These are phyloP conservation scores for Chrysolina haemoptera DNA, from an alignment of 2,888 invertebrate genomes.

Conservation along the genomic window DNA sequence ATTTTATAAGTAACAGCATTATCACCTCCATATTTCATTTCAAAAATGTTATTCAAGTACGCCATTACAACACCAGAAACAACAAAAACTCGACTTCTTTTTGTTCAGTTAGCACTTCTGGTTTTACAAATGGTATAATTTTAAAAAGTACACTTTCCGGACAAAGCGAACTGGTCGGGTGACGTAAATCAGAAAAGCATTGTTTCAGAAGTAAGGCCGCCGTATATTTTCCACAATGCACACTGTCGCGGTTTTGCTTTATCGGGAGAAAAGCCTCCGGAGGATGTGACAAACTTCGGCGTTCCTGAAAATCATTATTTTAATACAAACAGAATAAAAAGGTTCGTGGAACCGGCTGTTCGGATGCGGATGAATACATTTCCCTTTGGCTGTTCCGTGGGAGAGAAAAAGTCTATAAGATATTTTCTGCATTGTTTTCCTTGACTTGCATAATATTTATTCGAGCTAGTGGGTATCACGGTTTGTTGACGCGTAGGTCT, in stretches of 20 bases:
- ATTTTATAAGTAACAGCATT: constrained; percentile 28
- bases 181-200: constrained; percentile 63
- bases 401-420: background rate
- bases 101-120: constrained; percentile 61
- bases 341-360: background rate
- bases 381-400: background rate
- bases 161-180: constrained; percentile 50
- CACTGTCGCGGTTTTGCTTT: constrained; percentile 48
- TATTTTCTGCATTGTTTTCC: constrained; percentile 1
- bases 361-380: constrained; percentile 10
- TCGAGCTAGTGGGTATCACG: background rate
- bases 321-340: constrained; percentile 36
- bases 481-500: background rate
- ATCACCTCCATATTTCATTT: constrained; percentile 38
- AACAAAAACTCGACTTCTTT: constrained; percentile 51
- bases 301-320: constrained; percentile 39
- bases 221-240: constrained; percentile 50
- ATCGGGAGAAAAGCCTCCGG: constrained; percentile 37
- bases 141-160: constrained; percentile 62
- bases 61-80: constrained; percentile 48
- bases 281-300: constrained; percentile 31
- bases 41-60: constrained; percentile 53
- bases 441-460: background rate
- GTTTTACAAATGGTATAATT: constrained; percentile 63
- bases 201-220: constrained; percentile 56